phyloP scores from a whole-genome alignment of 1,140 invertebrate species.

The Drosophila equinoxialis region DNA sequence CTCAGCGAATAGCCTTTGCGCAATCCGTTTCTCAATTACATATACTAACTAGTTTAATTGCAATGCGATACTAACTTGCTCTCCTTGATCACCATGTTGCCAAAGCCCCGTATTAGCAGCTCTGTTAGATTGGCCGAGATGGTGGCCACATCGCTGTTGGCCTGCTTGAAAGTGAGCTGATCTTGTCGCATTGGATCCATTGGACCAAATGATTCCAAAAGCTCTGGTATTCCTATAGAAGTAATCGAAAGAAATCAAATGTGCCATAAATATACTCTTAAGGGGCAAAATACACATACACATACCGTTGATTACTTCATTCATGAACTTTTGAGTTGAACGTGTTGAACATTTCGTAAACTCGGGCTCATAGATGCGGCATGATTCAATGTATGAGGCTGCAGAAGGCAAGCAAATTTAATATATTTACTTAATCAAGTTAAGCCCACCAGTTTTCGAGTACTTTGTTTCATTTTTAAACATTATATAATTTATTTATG shows the following conservation, averaged over 20 bases:
- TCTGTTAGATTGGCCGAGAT: slow-evolving; percentile 86
- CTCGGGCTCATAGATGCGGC: slow-evolving; percentile 85
- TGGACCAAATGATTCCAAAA: slow-evolving; percentile 72
- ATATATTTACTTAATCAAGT: slow-evolving; percentile 26
- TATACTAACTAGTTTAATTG: slow-evolving; percentile 16
- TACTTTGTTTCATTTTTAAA: slow-evolving; percentile 19
- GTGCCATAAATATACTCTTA: too few relatives aligned
- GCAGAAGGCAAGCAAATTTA: slow-evolving; percentile 54
- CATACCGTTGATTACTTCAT: slow-evolving; percentile 84
- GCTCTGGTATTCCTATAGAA: slow-evolving; percentile 59
- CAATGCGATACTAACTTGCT: slow-evolving; percentile 82
- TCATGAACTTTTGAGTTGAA: slow-evolving; percentile 86
- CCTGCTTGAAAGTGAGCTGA: slow-evolving; percentile 55
- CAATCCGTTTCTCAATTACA: slow-evolving; percentile 4
- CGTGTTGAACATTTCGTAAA: slow-evolving; percentile 86
- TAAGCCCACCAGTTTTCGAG: neutral
- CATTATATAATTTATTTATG: slow-evolving; percentile 18
- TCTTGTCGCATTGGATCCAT: slow-evolving; percentile 68
- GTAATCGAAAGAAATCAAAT: neutral
- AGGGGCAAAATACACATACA: neutral
- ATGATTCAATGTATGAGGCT: slow-evolving; percentile 86
- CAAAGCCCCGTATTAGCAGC: slow-evolving; percentile 86
- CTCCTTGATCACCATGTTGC: slow-evolving; percentile 85
- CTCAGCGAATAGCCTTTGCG: slow-evolving; percentile 12
- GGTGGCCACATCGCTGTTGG: slow-evolving; percentile 85